These are phyloP conservation scores for Rhipidura dahli DNA, from an alignment of 2,113 vertebrate species.

Conservation along the genomic window DNA sequence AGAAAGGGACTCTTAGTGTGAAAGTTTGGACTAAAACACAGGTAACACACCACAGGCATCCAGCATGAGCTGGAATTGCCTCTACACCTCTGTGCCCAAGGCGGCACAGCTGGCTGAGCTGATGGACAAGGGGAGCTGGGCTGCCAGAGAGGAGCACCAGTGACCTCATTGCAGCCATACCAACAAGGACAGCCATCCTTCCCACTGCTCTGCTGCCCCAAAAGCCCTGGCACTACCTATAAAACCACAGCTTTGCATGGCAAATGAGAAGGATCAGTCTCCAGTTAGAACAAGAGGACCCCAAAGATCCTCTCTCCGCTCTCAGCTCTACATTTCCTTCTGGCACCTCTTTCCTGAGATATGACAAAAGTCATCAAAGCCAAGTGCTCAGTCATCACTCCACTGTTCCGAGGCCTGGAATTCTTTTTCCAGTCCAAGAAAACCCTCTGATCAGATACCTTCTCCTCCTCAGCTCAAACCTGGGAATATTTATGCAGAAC, in stretches of 20 bases:
- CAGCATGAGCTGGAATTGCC: background rate
- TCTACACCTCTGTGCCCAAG: background rate
- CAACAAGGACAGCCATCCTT: background rate
- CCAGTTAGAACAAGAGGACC: background rate
- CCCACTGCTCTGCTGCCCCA: background rate
- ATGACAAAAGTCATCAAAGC: background rate
- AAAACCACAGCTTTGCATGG: background rate
- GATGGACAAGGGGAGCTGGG: background rate
- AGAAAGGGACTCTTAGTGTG: background rate
- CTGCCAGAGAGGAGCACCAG: background rate
- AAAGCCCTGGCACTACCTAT: background rate
- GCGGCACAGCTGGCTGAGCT: background rate
- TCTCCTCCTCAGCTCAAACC: background rate
- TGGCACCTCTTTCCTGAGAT: background rate
- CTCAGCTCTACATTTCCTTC: background rate
- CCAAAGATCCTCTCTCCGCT: background rate
- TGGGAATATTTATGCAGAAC: background rate
- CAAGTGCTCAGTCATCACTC: background rate
- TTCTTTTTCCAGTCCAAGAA: background rate
- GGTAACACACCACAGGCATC: background rate
- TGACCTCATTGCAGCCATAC: fast-evolving
- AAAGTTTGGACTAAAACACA: background rate
- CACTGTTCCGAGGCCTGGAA: background rate
- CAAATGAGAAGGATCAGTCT: background rate
- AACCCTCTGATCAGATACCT: background rate